phyloP scores from a whole-genome alignment of 2,888 invertebrate genomes.

The Cephonodes hylas region DNA sequence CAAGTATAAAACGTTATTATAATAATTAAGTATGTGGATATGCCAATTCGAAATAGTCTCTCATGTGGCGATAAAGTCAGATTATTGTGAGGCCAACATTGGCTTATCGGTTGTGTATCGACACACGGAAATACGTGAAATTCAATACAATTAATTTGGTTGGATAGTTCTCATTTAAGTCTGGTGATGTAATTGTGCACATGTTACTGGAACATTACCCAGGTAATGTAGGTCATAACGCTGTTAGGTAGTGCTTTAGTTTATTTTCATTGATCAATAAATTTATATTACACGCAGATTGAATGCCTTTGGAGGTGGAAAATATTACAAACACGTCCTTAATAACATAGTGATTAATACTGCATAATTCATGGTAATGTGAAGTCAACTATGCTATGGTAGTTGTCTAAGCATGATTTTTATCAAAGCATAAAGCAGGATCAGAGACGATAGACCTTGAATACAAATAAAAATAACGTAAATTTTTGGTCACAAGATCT shows the following conservation, averaged over 20 bases:
- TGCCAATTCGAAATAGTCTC: conserved; percentile 6
- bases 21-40: conserved; percentile 3
- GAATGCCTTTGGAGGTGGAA: no score
- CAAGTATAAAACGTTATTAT: conserved; percentile 4
- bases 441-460: no score
- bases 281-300: no score
- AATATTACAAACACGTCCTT: no score
- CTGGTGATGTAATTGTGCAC: conserved; percentile 3
- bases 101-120: conserved; percentile 52
- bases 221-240: background rate
- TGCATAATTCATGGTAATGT: no score
- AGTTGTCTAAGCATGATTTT: no score
- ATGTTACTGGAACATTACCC: conserved; percentile 4
- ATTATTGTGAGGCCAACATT: conserved; percentile 39
- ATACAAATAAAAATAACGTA: no score
- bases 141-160: conserved; percentile 39
- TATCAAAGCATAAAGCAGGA: no score
- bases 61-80: conserved; percentile 51
- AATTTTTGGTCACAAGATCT: no score
- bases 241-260: background rate
- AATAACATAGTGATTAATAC: background rate
- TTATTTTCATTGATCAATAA: background rate
- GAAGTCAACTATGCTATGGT: no score
- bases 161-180: conserved; percentile 17
- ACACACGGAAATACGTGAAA: conserved; percentile 38